Base-by-base conservation (phyloP, 2,888 invertebrate species). In the Balanococcus diminutus region DNA sequence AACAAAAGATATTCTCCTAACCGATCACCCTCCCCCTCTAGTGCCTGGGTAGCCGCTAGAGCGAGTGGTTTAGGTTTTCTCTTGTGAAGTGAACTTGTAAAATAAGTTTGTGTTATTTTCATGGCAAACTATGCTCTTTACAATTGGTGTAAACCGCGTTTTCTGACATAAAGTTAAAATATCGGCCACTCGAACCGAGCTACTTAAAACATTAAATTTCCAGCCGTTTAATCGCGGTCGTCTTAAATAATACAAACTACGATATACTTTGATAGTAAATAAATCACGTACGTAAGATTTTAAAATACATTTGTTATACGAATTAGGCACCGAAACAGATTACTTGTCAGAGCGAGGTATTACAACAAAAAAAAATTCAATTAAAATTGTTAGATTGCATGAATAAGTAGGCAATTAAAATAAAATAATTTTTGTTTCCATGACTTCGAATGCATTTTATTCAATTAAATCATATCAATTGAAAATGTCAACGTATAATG, bases 81-180 rank as follows among this genome's bases (percentile, higher is more conserved):
- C 14, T 9, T 5, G 14, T 8, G 22, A 75, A 75, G 75, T 36
- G 31, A 75, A 75, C 75, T 75, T 75, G 32, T n/a, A 14, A 75
- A 75, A 75, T 75, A 75, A 75, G 32, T 75, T 75, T 32, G 25
- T 16, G 75, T 75, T 75, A 75, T 75, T 75, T 75, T 75, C 75
- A 32, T 32, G 75, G 75, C 32, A 75, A 75, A 75, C 75, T 19
- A 32, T 75, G 75, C 14, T 75, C 75, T 75, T 32, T 32, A 32
- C 75, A 75, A 75, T 75, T 75, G 75, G 75, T 32, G 32, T 32
- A 75, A 75, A 75, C 75, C 75, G 75, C 75, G n/a, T 32, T 75
- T 75, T 36, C 75, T 36, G 75, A 75, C 75, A 32, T 75, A 32
- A 32, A 75, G 32, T 75, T 75, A 32, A 67, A 75, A 75, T 75